Conservation (phyloP, 2,113 vertebrate genomes). For the Hystrix brachyura region DNA sequence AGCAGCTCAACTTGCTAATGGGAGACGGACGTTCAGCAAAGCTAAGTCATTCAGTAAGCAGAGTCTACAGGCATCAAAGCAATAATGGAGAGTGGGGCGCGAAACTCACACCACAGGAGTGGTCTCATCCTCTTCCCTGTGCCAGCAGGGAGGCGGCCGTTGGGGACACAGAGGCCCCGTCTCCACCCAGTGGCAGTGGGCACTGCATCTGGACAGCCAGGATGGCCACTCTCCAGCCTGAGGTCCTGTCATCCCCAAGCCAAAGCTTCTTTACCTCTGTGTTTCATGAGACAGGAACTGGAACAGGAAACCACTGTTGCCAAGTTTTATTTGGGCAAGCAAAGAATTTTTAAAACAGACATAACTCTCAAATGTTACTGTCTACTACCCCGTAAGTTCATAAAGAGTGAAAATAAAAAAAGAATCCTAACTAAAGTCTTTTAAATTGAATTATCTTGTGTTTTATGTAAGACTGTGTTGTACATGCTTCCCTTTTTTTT, state of each 20-base stretch:
- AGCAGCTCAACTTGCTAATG: not conserved
- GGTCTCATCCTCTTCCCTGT: not conserved
- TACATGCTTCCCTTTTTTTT: not conserved
- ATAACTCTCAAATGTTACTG: not conserved
- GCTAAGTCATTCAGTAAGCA: not conserved
- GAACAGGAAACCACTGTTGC: not conserved
- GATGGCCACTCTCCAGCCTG: not conserved
- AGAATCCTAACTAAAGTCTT: not conserved
- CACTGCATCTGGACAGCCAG: not conserved
- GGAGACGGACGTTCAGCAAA: not conserved
- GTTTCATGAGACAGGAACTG: not conserved
- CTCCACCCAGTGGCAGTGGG: not conserved
- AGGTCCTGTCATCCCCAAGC: not conserved
- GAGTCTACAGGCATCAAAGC: not conserved
- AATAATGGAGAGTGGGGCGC: not conserved
- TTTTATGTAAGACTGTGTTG: not conserved
- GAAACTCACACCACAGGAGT: not conserved
- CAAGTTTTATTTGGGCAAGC: not conserved
- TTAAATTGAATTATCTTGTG: not conserved
- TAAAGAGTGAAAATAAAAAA: not conserved
- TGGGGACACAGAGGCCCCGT: not conserved
- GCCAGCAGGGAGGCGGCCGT: not conserved
- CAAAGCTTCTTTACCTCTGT: not conserved
- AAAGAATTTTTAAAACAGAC: not conserved
- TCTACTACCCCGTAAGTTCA: not conserved